Evolutionary conservation across 2,113 vertebrate genomes (phyloP).

Genomic region (Tauraco erythrolophus): DNA sequence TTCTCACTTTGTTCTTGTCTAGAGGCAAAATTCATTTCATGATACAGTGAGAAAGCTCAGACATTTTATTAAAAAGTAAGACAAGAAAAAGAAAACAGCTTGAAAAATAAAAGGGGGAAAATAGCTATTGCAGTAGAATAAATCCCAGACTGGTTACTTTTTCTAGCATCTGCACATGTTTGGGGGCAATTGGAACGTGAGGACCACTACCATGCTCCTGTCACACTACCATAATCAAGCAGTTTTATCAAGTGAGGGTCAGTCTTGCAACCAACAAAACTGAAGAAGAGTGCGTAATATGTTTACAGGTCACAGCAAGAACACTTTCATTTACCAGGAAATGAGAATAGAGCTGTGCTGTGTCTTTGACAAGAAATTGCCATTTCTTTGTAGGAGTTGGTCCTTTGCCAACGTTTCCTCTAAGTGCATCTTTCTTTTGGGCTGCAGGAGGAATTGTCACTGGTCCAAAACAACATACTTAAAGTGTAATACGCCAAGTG

Average conservation of each 20-base stretch:
- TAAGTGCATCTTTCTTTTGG: slow-evolving; percentile 51
- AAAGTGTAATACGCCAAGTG: slow-evolving; percentile 37
- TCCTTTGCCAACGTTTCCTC: slow-evolving; percentile 11
- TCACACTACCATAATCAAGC: neutral
- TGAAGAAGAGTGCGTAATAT: neutral
- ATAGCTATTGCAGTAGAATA: neutral
- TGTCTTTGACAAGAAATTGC: slow-evolving; percentile 49
- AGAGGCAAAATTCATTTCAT: slow-evolving; percentile 19
- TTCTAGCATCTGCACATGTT: neutral
- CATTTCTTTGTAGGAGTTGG: slow-evolving; percentile 21
- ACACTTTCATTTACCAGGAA: slow-evolving; percentile 40
- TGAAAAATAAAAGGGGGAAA: neutral
- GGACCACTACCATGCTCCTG: neutral
- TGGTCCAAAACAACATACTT: slow-evolving; percentile 57
- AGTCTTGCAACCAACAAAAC: neutral
- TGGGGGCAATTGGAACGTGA: neutral
- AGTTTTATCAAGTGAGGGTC: neutral
- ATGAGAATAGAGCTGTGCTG: slow-evolving; percentile 41
- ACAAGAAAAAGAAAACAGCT: neutral
- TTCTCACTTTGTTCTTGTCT: slow-evolving; percentile 8
- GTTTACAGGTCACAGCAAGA: slow-evolving; percentile 23
- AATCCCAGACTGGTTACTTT: neutral
- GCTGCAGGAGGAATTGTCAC: slow-evolving; percentile 51
- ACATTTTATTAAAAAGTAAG: slow-evolving; percentile 13
- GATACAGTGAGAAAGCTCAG: neutral